These are phyloP conservation scores for Tanytarsus gracilentus DNA, from an alignment of 2,888 invertebrate genomes.

Conservation along the genomic window DNA sequence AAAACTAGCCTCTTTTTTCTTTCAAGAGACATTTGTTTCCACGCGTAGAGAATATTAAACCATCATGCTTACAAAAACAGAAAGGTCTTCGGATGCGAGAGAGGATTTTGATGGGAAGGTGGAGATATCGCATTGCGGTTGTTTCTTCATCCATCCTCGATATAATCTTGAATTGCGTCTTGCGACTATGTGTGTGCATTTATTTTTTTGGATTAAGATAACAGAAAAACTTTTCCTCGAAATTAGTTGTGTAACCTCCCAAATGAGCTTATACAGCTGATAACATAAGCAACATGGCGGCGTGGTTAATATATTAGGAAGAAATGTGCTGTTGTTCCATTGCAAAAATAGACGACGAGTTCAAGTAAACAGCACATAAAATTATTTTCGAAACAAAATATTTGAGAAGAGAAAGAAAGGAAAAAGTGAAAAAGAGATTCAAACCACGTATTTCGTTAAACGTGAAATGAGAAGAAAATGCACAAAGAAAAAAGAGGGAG, in stretches of 20 bases:
- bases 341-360: neutral
- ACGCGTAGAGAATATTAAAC: neutral
- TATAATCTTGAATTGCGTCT: no score
- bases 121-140: conserved; percentile 16
- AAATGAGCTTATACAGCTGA: neutral
- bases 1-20: neutral
- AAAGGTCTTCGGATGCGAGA: neutral
- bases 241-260: no score
- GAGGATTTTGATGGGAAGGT: neutral
- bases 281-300: neutral
- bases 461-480: conserved; percentile 16
- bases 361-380: conserved; percentile 24
- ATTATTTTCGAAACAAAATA: conserved; percentile 11
- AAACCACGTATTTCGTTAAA: conserved; percentile 26
- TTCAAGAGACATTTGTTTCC: neutral
- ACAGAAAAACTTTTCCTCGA: neutral
- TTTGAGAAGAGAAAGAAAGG: neutral
- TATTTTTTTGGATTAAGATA: conserved; percentile 20
- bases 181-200: no score
- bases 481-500: neutral
- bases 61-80: neutral
- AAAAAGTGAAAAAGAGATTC: neutral
- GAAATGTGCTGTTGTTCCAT: neutral
- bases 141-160: neutral
- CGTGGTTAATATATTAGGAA: neutral